phyloP scores from a whole-genome alignment of 2,797 vertebrate species.

The Scolopax bukidnonensis region DNA sequence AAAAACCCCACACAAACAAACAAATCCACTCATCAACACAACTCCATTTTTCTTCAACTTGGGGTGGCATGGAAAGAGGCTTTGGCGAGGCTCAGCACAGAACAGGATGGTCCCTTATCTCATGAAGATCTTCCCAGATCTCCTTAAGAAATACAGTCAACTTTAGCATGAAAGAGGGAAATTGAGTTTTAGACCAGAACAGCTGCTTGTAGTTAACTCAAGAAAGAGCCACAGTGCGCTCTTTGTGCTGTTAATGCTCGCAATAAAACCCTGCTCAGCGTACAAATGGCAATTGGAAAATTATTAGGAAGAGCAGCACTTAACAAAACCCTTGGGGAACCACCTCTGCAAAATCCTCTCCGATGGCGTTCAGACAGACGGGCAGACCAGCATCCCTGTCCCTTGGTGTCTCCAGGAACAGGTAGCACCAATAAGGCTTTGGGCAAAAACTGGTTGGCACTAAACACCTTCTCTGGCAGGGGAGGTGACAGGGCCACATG shows the following conservation, averaged over 20 bases:
- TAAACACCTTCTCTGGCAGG: not conserved
- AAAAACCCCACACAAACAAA: not conserved
- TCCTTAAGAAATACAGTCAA: not conserved
- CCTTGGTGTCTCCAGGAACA: not conserved
- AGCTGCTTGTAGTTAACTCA: slow-evolving; percentile 28
- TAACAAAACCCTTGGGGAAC: slow-evolving; percentile 32
- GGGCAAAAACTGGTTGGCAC: not conserved
- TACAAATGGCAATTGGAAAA: slow-evolving; percentile 32
- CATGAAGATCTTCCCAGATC: not conserved
- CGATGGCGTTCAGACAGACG: not conserved
- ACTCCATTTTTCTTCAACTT: not conserved
- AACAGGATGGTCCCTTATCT: accelerated
- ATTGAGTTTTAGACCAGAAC: not conserved
- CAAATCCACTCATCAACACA: not conserved
- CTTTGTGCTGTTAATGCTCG: not conserved
- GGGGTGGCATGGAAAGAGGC: accelerated
- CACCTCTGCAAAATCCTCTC: not conserved
- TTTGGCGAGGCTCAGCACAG: not conserved
- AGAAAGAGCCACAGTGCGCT: not conserved
- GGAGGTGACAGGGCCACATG: not conserved
- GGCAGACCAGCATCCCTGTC: not conserved
- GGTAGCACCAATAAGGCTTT: not conserved
- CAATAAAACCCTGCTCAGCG: not conserved
- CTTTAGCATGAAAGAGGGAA: not conserved
- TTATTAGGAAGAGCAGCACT: slow-evolving; percentile 33